Percentiles rank a stretch among this genome's conserved stretches.
These are phyloP conservation scores for Cosmia pyralina DNA, from an alignment of 2,888 invertebrate species.

Conservation along the genomic window DNA sequence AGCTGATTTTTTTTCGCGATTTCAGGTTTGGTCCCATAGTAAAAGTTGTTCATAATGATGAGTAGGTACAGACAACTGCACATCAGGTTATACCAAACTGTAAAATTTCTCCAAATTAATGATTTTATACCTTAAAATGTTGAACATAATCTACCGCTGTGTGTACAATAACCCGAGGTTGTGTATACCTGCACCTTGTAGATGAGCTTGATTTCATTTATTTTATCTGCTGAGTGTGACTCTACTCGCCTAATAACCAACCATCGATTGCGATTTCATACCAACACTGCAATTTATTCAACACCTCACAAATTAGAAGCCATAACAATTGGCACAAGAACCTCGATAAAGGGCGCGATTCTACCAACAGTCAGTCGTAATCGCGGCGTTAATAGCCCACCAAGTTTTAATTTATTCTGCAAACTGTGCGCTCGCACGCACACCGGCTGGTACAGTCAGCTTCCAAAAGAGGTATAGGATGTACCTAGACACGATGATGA, in stretches of 20 bases:
- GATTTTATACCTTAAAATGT: too few relatives aligned
- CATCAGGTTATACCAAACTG: too few relatives aligned
- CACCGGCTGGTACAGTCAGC: slow-evolving; percentile 3
- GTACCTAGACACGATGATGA: background rate
- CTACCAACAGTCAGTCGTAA: slow-evolving; percentile 26
- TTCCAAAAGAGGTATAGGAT: background rate
- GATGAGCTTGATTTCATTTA: background rate
- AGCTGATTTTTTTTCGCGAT: too few relatives aligned
- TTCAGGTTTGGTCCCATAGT: too few relatives aligned
- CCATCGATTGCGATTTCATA: background rate
- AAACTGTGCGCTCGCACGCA: slow-evolving; percentile 67
- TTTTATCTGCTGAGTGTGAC: background rate
- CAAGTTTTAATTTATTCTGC: slow-evolving; percentile 72
- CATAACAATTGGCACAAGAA: slow-evolving; percentile 45
- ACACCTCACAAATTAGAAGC: slow-evolving; percentile 40
- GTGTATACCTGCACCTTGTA: too few relatives aligned
- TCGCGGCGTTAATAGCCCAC: slow-evolving; percentile 53
- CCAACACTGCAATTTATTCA: slow-evolving; percentile 35
- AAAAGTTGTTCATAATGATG: too few relatives aligned
- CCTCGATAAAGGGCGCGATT: slow-evolving; percentile 45
- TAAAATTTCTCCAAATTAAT: too few relatives aligned
- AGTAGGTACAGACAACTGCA: too few relatives aligned
- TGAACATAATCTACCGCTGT: too few relatives aligned
- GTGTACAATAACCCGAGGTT: too few relatives aligned
- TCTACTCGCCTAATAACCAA: background rate